Percentiles rank a stretch among this genome's conserved stretches.
Evolutionary conservation across 30 jellyfish, hydroid and myxozoan species (phyloP).

Genomic region (Catostylus mosaicus): DNA sequence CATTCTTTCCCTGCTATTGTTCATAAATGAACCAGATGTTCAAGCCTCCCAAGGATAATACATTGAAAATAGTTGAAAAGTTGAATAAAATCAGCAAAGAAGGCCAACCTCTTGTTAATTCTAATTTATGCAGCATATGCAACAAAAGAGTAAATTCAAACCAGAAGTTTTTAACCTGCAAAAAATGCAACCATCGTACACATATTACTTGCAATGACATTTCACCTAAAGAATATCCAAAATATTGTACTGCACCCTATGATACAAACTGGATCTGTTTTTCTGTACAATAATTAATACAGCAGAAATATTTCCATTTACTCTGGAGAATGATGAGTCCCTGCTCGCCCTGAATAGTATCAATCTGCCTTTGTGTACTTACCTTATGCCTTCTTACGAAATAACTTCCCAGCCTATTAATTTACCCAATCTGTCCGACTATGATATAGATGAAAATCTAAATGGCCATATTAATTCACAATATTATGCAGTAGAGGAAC

Average conservation of each 20-base stretch:
- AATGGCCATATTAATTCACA: background rate
- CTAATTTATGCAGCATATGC: constrained; percentile 18
- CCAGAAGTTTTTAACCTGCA: constrained; percentile 29
- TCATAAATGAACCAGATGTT: background rate
- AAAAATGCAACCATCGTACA: constrained; percentile 35
- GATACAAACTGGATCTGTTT: constrained; percentile 42
- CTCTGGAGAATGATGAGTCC: constrained; percentile 49
- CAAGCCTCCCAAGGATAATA: background rate
- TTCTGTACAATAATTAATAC: constrained; percentile 26
- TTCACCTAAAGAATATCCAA: constrained; percentile 38
- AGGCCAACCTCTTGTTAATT: constrained; percentile 21
- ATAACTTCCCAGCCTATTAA: constrained; percentile 30
- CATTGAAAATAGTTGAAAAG: background rate
- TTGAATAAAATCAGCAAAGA: constrained; percentile 27
- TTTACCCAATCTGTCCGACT: constrained; percentile 4
- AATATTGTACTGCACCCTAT: constrained; percentile 36
- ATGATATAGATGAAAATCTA: constrained; percentile 17
- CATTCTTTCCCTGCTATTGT: background rate
- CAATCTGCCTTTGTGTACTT: constrained; percentile 36
- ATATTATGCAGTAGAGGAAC: background rate
- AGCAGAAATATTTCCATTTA: constrained; percentile 39
- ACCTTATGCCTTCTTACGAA: constrained; percentile 38
- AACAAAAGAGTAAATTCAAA: constrained; percentile 36
- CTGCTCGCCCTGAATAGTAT: constrained; percentile 42
- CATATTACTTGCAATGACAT: constrained; percentile 55